These are phyloP conservation scores for Drosophila baimaii DNA, from an alignment of 1,140 invertebrate species.

Conservation along the genomic window DNA sequence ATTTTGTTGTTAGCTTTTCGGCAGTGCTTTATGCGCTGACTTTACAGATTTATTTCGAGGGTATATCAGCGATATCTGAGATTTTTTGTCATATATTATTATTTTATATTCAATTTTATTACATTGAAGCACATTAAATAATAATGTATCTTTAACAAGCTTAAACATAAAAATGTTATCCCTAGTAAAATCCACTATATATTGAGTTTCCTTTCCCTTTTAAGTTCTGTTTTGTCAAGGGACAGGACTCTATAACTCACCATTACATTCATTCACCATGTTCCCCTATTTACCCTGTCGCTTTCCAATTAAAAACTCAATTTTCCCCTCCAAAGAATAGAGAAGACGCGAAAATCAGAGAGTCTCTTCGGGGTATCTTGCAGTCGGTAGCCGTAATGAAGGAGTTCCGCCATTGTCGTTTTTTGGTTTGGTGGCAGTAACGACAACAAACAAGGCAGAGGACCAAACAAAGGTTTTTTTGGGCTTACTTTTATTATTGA, in stretches of 20 bases:
- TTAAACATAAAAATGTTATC: neutral
- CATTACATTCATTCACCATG: neutral
- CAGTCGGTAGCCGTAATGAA: conserved; percentile 36
- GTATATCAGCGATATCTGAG: no score
- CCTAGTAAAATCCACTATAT: neutral
- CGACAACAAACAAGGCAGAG: conserved; percentile 37
- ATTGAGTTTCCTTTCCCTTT: neutral
- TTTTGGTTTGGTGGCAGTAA: conserved; percentile 34
- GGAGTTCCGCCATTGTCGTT: conserved; percentile 14
- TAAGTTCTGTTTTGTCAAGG: neutral
- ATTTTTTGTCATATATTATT: no score
- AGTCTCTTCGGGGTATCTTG: conserved; percentile 22
- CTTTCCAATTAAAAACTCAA: conserved; percentile 40
- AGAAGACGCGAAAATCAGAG: conserved; percentile 6
- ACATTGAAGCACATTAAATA: no score
- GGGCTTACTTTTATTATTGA: conserved; percentile 70
- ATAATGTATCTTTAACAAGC: neutral
- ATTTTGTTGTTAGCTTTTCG: conserved; percentile 71
- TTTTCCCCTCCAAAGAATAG: conserved; percentile 18
- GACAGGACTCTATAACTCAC: neutral
- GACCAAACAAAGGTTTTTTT: conserved; percentile 57
- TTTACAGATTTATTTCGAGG: neutral
- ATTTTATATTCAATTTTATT: no score
- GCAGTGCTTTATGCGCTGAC: conserved; percentile 41
- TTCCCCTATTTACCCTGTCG: neutral